phyloP scores from a whole-genome alignment of 2,113 vertebrate genomes.

The Chitala chitala region DNA sequence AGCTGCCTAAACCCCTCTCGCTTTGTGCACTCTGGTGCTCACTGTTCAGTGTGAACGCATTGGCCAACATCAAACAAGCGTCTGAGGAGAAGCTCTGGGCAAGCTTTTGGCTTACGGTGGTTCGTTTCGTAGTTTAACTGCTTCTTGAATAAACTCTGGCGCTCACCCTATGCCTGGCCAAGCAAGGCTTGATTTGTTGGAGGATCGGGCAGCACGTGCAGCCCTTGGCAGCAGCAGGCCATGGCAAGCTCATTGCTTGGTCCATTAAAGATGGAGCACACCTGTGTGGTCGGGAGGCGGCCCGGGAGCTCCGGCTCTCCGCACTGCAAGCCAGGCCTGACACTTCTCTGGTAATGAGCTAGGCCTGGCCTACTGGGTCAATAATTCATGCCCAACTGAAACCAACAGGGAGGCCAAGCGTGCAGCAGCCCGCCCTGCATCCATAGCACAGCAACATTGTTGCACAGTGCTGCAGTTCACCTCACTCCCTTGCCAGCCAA shows the following conservation, averaged over 20 bases:
- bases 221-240: slow-evolving; percentile 50
- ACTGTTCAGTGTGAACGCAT: too few species aligned
- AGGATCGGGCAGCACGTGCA: slow-evolving; percentile 36
- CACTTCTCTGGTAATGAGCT: slow-evolving; percentile 66
- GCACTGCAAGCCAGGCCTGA: slow-evolving; percentile 57
- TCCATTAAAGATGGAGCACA: slow-evolving; percentile 67
- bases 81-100: not conserved
- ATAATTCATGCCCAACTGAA: slow-evolving; percentile 63
- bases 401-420: slow-evolving; percentile 52
- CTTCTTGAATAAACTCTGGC: not conserved
- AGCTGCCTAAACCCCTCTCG: not conserved
- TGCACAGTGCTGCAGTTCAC: too few species aligned
- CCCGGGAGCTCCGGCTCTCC: slow-evolving; percentile 40
- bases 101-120: not conserved
- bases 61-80: too few species aligned
- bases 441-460: too few species aligned
- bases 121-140: not conserved
- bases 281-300: slow-evolving; percentile 51
- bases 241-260: slow-evolving; percentile 43
- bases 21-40: not conserved
- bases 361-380: slow-evolving; percentile 59
- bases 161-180: not conserved
- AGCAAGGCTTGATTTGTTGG: slow-evolving; percentile 1
- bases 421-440: slow-evolving; percentile 28
- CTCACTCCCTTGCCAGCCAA: too few species aligned